These are phyloP conservation scores for Nasonia longicornis DNA, from an alignment of 1,140 invertebrate genomes.

Conservation along the genomic window DNA sequence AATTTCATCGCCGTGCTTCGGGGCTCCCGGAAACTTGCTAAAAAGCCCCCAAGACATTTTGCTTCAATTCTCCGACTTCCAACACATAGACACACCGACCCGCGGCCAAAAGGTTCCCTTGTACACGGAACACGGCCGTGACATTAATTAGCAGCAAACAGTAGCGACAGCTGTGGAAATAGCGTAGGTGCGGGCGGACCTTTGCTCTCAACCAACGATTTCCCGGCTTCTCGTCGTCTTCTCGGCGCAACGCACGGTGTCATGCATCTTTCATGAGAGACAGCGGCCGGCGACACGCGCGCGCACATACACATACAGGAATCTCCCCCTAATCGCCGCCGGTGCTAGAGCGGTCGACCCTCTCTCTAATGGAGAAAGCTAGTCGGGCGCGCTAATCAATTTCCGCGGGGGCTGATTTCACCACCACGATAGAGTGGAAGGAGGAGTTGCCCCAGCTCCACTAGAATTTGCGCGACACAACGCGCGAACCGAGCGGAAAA, in stretches of 20 bases:
- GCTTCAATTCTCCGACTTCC: not conserved
- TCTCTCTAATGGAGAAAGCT: constrained; percentile 38
- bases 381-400: constrained; percentile 41
- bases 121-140: not conserved
- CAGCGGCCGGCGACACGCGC: not conserved
- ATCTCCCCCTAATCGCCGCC: constrained; percentile 30
- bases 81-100: not conserved
- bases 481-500: not conserved
- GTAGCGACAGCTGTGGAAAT: constrained; percentile 29
- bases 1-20: not conserved
- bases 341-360: constrained; percentile 4
- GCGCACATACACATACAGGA: not conserved
- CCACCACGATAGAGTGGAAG: not conserved
- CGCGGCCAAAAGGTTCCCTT: not conserved
- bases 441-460: not conserved
- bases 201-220: constrained; percentile 23
- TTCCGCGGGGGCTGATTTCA: constrained; percentile 21
- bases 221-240: constrained; percentile 16
- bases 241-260: not conserved
- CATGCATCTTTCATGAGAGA: constrained; percentile 43
- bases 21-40: not conserved
- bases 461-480: not conserved
- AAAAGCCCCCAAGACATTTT: not conserved
- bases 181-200: not conserved
- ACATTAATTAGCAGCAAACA: constrained; percentile 33